Evolutionary conservation across 2,797 vertebrate species (phyloP), one percentile per base, ranked within the genome.

Genomic region (Peromyscus melanophrys): DNA sequence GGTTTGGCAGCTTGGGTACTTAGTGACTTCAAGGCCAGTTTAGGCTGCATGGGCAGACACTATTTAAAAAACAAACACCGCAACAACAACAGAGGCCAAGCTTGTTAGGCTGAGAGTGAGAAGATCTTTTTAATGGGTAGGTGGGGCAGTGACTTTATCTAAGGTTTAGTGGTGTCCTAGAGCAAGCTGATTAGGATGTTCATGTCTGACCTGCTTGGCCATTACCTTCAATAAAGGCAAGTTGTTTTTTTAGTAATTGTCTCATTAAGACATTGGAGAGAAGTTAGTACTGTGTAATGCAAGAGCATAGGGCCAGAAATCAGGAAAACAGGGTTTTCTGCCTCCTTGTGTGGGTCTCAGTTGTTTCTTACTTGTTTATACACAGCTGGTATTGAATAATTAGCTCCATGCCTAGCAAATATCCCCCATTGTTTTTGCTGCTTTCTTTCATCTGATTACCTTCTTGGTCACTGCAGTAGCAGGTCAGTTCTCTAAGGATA

Each of bases 171-270:
- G 52, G 59, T 3, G 46, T 94, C 46, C 49, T 77, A 94, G 88
- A 78, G 69, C 31, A 93, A 84, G 43, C 23, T 96, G 78, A 90
- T 67, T 93, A 89, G 19, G 23, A 55, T 85, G 5, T 97, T 67
- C 19, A 88, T 23, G 27, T 88, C 31, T 93, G 83, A 91, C 27
- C 31, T 92, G 10, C 21, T 73, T 94, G 27, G 16, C 40, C 3
- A 82, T 34, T 90, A 67, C 92, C 46, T 93, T 86, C n/a, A 83
- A n/a, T 95, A 95, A 93, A 92, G 81, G 37, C 46, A 93, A 52
- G 25, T 82, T 91, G 27, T 96, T 94, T 94, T 94, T 57, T 57
- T 86, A 95, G 65, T 94, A 95, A 83, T 91, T 12, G 10, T 89
- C 25, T 88, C 69, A 89, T 90, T 63, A 82, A 90, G 49, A 78